Base-by-base conservation (phyloP, 1,140 invertebrate species). In the Drosophila trapezifrons region DNA sequence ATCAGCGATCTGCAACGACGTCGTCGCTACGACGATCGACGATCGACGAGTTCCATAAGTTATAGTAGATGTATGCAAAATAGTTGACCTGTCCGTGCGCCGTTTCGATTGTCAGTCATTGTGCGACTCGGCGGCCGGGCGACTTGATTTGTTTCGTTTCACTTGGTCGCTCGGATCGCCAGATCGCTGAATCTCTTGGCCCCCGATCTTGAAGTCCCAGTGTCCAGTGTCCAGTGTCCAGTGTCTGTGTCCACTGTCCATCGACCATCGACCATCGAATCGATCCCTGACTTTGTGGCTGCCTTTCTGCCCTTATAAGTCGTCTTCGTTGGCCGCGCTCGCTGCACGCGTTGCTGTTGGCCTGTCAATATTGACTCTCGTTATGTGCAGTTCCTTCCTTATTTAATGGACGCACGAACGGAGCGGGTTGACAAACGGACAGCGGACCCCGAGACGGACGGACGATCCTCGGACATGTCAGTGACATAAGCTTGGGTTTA, bases 101-200 rank as follows among this genome's bases (percentile, higher is more conserved):
- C 80, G 79, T 64, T 87, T 83, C 83, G 82, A 89, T 87, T 87
- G 83, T 90, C 82, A 90, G 82, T 90, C 85, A 85, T 80, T 90
- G 85, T 85, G 78, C 71, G 52, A 65, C 78, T 85, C 74, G 80
- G 62, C 67, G 67, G 56, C 43, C 66, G 51, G 57, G 78, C 72
- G 67, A 86, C 87, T 90, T 90, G 87, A 90, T 89, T 89, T 89
- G 84, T 89, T 89, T 89, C 84, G 84, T 90, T 89, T 89, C 84
- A 89, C 84, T 89, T 89, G 80, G 84, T 69, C 84, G 74, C 49
- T 55, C 57, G 38, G 60, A 77, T 65, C 66, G 32, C 32, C 12
- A 5, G 62, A 37, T 69, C 62, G 42, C 17, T 35, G 54, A 9
- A 4, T 32, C 8, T 2, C 22, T 22, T 2, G 22, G 22, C 22